phyloP scores from a whole-genome alignment of 2,888 invertebrate species.

The Syritta pipiens region DNA sequence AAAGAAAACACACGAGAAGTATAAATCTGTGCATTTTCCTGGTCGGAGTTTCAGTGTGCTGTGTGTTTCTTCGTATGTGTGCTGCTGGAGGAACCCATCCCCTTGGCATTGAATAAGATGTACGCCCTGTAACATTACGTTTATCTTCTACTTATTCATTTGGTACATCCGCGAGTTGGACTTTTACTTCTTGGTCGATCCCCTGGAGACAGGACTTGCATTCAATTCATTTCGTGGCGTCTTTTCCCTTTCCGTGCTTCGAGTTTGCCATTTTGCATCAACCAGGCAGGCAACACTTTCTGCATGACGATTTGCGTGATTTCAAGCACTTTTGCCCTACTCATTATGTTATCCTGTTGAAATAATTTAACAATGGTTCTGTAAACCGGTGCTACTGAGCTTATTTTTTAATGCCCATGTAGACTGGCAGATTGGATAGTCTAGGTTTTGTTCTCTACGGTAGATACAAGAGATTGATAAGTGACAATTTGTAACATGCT shows the following conservation, averaged over 20 bases:
- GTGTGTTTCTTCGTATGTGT: constrained; percentile 38
- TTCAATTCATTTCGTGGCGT: constrained; percentile 61
- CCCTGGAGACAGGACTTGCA: constrained; percentile 55
- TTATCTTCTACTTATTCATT: constrained; percentile 70
- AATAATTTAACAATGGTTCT: too few species aligned
- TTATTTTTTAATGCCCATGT: too few species aligned
- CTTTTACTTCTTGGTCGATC: constrained; percentile 31
- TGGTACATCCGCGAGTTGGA: constrained; percentile 66
- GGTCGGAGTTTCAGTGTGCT: constrained; percentile 16
- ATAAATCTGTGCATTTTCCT: constrained; percentile 64
- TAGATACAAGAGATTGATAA: too few species aligned
- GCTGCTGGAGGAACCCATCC: constrained; percentile 39
- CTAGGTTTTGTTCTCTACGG: too few species aligned
- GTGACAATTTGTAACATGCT: too few species aligned
- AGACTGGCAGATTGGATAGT: too few species aligned
- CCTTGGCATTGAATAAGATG: constrained; percentile 68
- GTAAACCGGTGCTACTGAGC: too few species aligned
- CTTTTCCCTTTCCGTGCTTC: constrained; percentile 33
- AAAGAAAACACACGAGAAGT: constrained; percentile 69
- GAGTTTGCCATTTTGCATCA: constrained; percentile 45
- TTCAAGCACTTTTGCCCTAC: constrained; percentile 39
- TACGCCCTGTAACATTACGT: constrained; percentile 70
- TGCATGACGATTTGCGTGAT: constrained; percentile 55
- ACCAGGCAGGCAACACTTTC: constrained; percentile 16
- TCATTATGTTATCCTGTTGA: too few species aligned